Evolutionary conservation across 2,797 vertebrate genomes (phyloP), one percentile per base, ranked within the genome.

Genomic region (Lepilemur septentrionalis): DNA sequence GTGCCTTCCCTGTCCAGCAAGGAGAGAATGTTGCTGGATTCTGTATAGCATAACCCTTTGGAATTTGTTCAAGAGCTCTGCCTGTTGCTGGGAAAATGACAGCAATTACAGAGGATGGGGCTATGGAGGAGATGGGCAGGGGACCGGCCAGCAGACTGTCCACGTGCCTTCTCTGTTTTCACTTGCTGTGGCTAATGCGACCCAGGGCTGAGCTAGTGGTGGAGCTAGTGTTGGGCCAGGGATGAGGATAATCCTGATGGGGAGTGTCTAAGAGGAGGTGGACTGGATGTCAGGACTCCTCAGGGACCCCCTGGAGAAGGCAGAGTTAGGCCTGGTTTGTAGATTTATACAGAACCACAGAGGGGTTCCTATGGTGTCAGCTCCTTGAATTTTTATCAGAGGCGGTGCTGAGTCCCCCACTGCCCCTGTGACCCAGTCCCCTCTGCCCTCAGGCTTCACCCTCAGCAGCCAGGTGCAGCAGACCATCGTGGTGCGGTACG

Each of bases 391-490:
- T 61, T n/a, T 50, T 23, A 14, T 2, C 4, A 15, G 35, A 30
- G 6, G 35, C 22, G 23, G 80, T 22, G 43, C 25, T 1, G 18
- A 85, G 48, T 30, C n/a, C 1, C 7, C 3, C 8, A 1, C 7
- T 23, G 7, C 15, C 12, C 28, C 63, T 7, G 6, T 91, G 89
- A 95, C 69, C 35, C 35, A 1, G 70, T 32, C 12, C 30, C 13
- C 70, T 93, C 46, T 48, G 1, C 57, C 89, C 59, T 38, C 97
- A 99, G 99, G 99, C 73, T 99, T 99, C 98, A 98, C 96, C 0
- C 90, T 99, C 72, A 99, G 98, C 72, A 98, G 97, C 8, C 91
- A 98, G 35, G 97, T 99, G 84, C 98, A 99, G 94, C 98, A 99
- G 91, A 98, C 98, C 94, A 98, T 99, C 0, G 97, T 99, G 78